Evolutionary conservation across 2,113 vertebrate species (phyloP), one percentile per base, ranked within the genome.

Genomic region (Casuarius casuarius): DNA sequence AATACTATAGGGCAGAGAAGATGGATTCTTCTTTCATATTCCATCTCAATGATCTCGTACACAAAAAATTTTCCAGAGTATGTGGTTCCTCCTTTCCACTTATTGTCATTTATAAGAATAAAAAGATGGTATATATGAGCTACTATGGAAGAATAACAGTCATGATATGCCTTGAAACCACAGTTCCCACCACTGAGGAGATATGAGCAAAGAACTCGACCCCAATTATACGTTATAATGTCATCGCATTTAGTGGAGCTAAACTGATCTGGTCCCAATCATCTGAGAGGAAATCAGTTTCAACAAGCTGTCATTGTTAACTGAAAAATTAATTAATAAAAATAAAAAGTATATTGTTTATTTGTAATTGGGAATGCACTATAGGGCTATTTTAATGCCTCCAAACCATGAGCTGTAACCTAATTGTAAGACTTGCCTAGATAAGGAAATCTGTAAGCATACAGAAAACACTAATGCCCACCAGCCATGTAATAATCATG

Each of bases 401-500:
- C 29, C 28, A 95, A 62, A 84, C 38, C 40, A 73, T 54, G 33
- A 74, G 56, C 16, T 79, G 67, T n/a, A 96, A 83, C 10, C 7
- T 83, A 91, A 92, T 76, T 94, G 85, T 76, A 96, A 95, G 84
- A 95, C 66, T 82, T 94, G 44, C 66, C 72, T 78, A 73, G 61
- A 96, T 94, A 92, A 90, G 61, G 65, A 94, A 97, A 94, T 78
- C 76, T 48, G 52, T 63, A 90, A 91, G 35, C 85, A 83, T 21
- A 81, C n/a, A 65, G 72, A 90, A 96, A 86, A 79, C 46, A 81
- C 52, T 89, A 90, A 90, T 93, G 90, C n/a, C 86, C 70, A 90
- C 51, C 83, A 94, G 94, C 90, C 90, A 76, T 84, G 73, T 63
- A 92, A 92, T 89, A 81, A 93, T 90, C 75, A 88, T 12, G 78